Conservation (phyloP, 1,140 invertebrate species). For the Drosophila kohkoa region DNA sequence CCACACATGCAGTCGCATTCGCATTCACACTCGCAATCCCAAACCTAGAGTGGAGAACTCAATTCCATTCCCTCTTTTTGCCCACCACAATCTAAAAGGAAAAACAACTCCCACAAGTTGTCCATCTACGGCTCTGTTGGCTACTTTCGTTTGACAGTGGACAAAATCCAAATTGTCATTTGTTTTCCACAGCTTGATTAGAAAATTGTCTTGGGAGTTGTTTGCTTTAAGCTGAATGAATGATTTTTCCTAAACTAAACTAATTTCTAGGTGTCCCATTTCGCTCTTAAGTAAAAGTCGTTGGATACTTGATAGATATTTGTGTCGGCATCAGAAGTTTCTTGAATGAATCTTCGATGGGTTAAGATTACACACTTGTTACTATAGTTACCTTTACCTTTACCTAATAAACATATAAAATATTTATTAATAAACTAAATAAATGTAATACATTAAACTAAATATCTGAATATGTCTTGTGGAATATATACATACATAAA, state of each 20-base stretch:
- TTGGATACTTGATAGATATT: neutral
- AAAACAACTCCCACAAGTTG: constrained; percentile 17
- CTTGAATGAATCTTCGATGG: neutral
- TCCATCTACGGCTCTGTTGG: constrained; percentile 29
- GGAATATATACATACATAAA: too few species aligned
- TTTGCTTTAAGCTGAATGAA: constrained; percentile 29
- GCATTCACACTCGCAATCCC: neutral
- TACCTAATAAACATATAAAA: too few species aligned
- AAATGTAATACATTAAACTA: too few species aligned
- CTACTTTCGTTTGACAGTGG: constrained; percentile 47
- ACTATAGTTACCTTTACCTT: too few species aligned
- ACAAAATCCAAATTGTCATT: constrained; percentile 47
- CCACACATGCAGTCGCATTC: neutral
- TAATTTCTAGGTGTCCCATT: neutral
- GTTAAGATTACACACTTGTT: too few species aligned
- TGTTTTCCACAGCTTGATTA: constrained; percentile 51
- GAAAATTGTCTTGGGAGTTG: constrained; percentile 49
- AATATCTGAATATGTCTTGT: too few species aligned
- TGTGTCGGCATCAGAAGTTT: neutral
- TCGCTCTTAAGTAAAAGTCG: neutral
- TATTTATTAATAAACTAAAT: too few species aligned
- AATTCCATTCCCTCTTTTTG: neutral
- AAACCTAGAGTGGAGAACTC: neutral
- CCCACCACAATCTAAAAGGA: neutral
- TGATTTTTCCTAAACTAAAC: constrained; percentile 13